phyloP scores from a whole-genome alignment of 2,797 vertebrate genomes.

The Lepus townsendii region DNA sequence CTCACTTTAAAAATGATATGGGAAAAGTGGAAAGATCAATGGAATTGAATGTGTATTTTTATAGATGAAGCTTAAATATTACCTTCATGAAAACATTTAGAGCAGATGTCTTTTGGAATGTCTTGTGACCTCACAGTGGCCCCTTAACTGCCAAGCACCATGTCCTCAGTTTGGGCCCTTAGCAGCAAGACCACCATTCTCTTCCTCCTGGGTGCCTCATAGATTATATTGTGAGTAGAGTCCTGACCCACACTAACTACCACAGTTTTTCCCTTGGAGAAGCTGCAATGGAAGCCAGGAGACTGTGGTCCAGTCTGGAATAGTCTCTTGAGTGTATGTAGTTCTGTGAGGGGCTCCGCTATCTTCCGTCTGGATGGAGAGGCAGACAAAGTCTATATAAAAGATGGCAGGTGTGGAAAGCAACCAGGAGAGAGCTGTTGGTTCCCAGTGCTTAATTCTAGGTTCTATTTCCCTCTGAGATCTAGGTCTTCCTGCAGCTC shows the following conservation, averaged over 20 bases:
- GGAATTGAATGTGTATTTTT: background rate
- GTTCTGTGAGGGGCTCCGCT: accelerated
- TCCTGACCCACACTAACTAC: background rate
- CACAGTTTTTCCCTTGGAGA: background rate
- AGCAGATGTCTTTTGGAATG: background rate
- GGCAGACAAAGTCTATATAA: background rate
- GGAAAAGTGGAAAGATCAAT: background rate
- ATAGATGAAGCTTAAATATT: too few species aligned
- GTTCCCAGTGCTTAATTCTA: background rate
- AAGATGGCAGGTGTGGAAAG: background rate
- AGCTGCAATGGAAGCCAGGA: background rate
- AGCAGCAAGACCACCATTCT: background rate
- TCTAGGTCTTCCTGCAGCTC: background rate
- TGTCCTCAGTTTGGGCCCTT: background rate
- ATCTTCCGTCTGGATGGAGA: accelerated
- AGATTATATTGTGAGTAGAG: background rate
- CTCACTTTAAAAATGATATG: background rate
- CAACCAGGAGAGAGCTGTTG: background rate
- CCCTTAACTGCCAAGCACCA: background rate
- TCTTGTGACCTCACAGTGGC: background rate
- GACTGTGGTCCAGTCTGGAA: too few species aligned
- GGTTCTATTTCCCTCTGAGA: background rate
- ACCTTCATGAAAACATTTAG: background rate
- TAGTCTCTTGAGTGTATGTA: background rate
- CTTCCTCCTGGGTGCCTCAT: background rate